These are phyloP conservation scores for Premnoplex brunnescens DNA, from an alignment of 2,797 vertebrate species.

Conservation along the genomic window DNA sequence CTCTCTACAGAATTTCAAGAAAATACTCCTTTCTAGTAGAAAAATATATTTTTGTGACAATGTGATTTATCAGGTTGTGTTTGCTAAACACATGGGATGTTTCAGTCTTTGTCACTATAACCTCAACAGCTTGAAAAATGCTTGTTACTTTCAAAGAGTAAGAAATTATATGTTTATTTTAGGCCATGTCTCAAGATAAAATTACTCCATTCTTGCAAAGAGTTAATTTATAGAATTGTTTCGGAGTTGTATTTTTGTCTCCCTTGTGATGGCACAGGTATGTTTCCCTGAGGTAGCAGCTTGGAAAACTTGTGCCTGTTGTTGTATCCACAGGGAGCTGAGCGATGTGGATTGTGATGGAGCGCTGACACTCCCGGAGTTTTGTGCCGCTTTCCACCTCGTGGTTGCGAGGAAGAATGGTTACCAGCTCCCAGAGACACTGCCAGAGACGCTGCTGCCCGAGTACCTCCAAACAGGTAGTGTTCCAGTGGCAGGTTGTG, in stretches of 20 bases:
- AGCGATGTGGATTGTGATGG: conserved; percentile 95
- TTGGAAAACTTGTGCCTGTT: background rate
- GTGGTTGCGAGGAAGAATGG: conserved; percentile 98
- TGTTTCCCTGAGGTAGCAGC: background rate
- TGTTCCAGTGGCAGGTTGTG: fast-evolving
- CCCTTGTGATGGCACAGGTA: fast-evolving
- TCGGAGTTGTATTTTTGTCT: background rate
- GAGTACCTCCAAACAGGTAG: conserved; percentile 79
- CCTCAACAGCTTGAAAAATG: background rate
- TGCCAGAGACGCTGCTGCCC: conserved; percentile 84
- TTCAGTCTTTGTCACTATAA: background rate
- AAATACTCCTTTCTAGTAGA: background rate
- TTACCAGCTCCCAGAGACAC: conserved; percentile 87
- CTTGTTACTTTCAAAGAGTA: background rate
- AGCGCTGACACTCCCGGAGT: conserved; percentile 89
- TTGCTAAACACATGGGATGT: background rate
- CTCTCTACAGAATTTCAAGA: background rate
- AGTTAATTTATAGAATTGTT: background rate
- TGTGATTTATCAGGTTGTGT: background rate
- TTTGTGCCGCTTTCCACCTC: conserved; percentile 95
- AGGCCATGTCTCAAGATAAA: background rate
- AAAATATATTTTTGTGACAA: background rate
- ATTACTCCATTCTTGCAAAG: background rate
- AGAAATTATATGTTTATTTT: background rate
- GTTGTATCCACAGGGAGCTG: conserved; percentile 83